phyloP scores from a whole-genome alignment of 1,140 invertebrate genomes.

The Watersipora subatra region DNA sequence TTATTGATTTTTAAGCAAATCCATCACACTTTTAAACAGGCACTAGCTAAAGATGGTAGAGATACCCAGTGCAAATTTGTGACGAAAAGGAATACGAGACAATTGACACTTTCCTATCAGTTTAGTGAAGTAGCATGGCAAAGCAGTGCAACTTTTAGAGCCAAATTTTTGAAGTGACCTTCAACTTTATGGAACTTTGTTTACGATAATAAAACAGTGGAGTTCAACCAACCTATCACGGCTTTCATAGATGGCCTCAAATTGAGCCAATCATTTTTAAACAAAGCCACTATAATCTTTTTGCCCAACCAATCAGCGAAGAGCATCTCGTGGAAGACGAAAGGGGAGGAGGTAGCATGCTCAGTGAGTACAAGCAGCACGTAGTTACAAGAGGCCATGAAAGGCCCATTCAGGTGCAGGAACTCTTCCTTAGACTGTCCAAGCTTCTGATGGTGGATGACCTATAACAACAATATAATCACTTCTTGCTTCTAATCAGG shows the following conservation, averaged over 20 bases:
- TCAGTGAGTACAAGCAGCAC: constrained; percentile 32
- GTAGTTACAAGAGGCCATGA: constrained; percentile 25
- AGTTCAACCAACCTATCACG: constrained; percentile 33
- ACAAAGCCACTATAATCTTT: constrained; percentile 32
- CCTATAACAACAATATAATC: constrained; percentile 21
- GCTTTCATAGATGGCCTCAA: constrained; percentile 27
- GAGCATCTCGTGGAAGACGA: constrained; percentile 34
- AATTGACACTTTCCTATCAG: too few species aligned
- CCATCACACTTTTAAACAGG: too few species aligned
- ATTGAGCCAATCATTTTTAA: constrained; percentile 30
- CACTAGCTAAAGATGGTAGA: too few species aligned
- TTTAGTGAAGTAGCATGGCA: too few species aligned
- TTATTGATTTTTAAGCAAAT: too few species aligned
- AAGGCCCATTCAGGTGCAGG: constrained; percentile 29
- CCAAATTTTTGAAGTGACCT: too few species aligned
- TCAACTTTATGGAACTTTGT: too few species aligned
- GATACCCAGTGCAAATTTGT: too few species aligned
- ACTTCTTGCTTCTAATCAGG: too few species aligned
- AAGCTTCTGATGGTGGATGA: constrained; percentile 34
- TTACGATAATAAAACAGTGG: too few species aligned
- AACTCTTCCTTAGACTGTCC: constrained; percentile 36
- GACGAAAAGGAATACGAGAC: too few species aligned
- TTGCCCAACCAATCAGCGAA: constrained; percentile 39
- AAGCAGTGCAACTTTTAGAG: too few species aligned
- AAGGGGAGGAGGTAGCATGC: constrained; percentile 22